Evolutionary conservation across 2,888 invertebrate genomes (phyloP).

Genomic region (Sminthurides aquaticus): DNA sequence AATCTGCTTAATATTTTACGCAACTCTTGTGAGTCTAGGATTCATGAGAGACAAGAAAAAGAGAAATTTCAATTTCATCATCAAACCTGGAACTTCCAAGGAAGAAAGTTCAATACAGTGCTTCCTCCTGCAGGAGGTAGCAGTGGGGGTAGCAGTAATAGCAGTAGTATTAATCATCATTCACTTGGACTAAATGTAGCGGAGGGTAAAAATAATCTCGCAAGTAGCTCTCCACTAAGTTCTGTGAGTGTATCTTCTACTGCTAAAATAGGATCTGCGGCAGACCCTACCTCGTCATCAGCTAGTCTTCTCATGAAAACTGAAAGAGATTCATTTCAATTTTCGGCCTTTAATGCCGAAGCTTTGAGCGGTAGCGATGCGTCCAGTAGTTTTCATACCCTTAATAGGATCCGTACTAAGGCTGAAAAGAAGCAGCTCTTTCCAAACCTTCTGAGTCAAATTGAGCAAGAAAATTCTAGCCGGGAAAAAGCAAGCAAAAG

Average conservation of each 20-base stretch:
- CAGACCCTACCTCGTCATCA: conserved; percentile 13
- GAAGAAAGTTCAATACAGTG: conserved; percentile 40
- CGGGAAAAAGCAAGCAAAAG: conserved; percentile 18
- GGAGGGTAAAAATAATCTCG: neutral
- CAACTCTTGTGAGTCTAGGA: conserved; percentile 38
- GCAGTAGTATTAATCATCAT: conserved; percentile 12
- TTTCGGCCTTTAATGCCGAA: neutral
- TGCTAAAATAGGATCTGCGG: conserved; percentile 9
- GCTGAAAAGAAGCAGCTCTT: conserved; percentile 64
- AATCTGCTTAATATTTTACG: conserved; percentile 37
- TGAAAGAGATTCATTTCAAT: conserved; percentile 15
- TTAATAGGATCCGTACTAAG: conserved; percentile 66
- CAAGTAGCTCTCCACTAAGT: neutral
- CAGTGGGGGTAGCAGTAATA: conserved; percentile 12
- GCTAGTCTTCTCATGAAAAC: conserved; percentile 21
- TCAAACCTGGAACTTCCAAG: conserved; percentile 44
- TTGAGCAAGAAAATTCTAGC: conserved; percentile 41
- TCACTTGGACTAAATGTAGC: conserved; percentile 4
- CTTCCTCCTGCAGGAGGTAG: conserved; percentile 24
- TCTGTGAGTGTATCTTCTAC: conserved; percentile 1
- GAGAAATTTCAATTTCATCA: conserved; percentile 43
- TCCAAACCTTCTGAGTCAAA: conserved; percentile 42
- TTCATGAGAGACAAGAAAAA: conserved; percentile 36
- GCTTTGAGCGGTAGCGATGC: conserved; percentile 9
- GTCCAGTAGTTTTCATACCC: conserved; percentile 15